phyloP scores from a whole-genome alignment of 2,113 vertebrate species.

The Sorex fumeus region DNA sequence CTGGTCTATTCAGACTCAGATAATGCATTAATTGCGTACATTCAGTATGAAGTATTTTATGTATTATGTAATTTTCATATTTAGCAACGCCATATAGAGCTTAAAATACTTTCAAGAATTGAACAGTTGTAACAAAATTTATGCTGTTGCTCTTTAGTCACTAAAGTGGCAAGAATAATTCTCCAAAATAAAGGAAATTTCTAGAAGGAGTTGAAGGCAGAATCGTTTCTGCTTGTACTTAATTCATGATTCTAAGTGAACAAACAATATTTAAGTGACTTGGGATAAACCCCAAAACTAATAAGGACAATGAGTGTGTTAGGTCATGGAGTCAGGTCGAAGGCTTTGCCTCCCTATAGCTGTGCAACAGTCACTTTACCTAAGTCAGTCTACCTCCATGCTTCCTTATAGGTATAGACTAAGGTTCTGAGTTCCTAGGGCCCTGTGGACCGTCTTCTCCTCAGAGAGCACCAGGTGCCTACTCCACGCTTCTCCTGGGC shows the following conservation, averaged over 20 bases:
- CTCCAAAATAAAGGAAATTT: conserved; percentile 61
- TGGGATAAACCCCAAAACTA: not conserved
- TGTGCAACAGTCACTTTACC: no score
- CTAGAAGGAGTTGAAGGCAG: conserved; percentile 55
- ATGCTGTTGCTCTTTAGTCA: conserved; percentile 60
- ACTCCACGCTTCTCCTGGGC: not conserved
- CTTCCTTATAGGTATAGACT: not conserved
- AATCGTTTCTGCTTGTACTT: conserved; percentile 31
- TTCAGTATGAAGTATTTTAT: conserved; percentile 11
- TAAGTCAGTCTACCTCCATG: no score
- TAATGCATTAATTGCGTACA: conserved; percentile 50
- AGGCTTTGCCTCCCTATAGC: no score
- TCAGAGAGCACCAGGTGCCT: not conserved
- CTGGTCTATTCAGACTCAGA: conserved; percentile 52
- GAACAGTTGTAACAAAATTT: conserved; percentile 49
- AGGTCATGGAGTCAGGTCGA: no score
- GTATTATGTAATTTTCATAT: conserved; percentile 50
- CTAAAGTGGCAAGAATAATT: conserved; percentile 56
- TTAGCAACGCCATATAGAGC: conserved; percentile 19
- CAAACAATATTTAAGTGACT: not conserved
- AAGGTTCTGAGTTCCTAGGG: not conserved
- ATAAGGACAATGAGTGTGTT: not conserved
- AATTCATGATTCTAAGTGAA: conserved; percentile 13
- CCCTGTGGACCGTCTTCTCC: not conserved
- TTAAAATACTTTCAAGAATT: conserved; percentile 67